Evolutionary conservation across 2,113 vertebrate species (phyloP), one percentile per base, ranked within the genome.

Genomic region (Ctenomys sociabilis): DNA sequence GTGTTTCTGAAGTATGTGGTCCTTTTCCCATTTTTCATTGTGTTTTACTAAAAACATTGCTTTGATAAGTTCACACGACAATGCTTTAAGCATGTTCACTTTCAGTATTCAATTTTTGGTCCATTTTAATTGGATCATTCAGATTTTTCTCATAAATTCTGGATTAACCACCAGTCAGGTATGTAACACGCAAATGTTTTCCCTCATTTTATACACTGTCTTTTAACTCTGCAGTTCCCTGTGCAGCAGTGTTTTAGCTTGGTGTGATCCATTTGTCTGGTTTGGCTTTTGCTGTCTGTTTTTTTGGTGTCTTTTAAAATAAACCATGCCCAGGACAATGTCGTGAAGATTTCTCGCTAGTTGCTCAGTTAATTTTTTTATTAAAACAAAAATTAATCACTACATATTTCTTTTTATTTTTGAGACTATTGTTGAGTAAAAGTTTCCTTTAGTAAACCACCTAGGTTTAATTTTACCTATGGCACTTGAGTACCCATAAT

Each of bases 321-420:
- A 49, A 32, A 63, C 21, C 4, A n/a, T 28, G 14, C 14, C 73
- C 45, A 54, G 40, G 28, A 28, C 22, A 32, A 9, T 40, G 35
- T 81, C 45, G 40, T 19, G 54, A 43, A 49, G 13, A 57, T 70
- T 61, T 81, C 17, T 19, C n/a, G 13, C n/a, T 66, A 72, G 40
- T 72, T 80, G 70, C 70, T 81, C 30, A 63, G 63, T 91, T 80
- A 70, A 49, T 37, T 68, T 78, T 93, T 85, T 85, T 61, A 68
- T 13, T 59, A 32, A 94, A 93, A 77, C 7, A 93, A 75, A 88
- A 72, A 91, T 37, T 40, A 3, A 40, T 72, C 85, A 64, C 57
- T 70, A 64, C n/a, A 72, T 16, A 12, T 81, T 14, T 80, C 49
- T 78, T 81, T 93, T 63, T 94, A 83, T 90, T 92, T 88, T 35